Evolutionary conservation across 2,888 invertebrate species (phyloP), one percentile per base, ranked within the genome.

Genomic region (Druceiella hillmani): DNA sequence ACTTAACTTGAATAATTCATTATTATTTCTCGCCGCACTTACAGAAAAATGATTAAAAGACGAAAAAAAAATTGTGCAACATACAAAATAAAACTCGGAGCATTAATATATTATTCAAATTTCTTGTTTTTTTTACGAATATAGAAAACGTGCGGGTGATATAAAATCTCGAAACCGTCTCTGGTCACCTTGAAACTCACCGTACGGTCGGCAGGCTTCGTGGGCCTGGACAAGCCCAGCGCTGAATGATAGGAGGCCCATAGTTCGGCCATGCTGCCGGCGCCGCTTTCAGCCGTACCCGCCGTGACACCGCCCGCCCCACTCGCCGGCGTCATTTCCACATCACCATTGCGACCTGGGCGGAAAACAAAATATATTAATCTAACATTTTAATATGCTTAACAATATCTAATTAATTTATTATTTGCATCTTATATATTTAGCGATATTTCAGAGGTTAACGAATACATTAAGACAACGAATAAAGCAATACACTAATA

Each of bases 241-340:
- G 87, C 86, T 51, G 81, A 82, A 64, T 85, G 84, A 62, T 87
- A 88, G 42, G 87, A 86, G 3, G 87, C 86, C 88, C 88, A 89
- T n/a, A 87, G 70, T 20, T 86, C 85, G 2, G 87, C 86, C 75
- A 87, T 82, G 57, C 82, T 82, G 59, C 82, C 82, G 22, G 71
- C 66, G 6, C 78, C 78, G 9, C 66, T 66, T 25, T 66, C 60
- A 25, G 70, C 61, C 10, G 62, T 55, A 10, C 73, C 70, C 44
- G 69, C 70, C 43, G 81, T 76, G 55, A 81, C 77, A 48, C 57
- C 53, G n/a, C 60, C 59, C 27, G 67, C 65, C 7, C 66, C 65
- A 25, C 66, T 59, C 26, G 69, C 61, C 11, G 62, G 55, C 2
- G 66, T 64, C 62, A 51, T 62, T 49, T 52, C 61, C 60, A 45